Conservation (phyloP, 2,113 vertebrate species). For the Colaptes auratus region DNA sequence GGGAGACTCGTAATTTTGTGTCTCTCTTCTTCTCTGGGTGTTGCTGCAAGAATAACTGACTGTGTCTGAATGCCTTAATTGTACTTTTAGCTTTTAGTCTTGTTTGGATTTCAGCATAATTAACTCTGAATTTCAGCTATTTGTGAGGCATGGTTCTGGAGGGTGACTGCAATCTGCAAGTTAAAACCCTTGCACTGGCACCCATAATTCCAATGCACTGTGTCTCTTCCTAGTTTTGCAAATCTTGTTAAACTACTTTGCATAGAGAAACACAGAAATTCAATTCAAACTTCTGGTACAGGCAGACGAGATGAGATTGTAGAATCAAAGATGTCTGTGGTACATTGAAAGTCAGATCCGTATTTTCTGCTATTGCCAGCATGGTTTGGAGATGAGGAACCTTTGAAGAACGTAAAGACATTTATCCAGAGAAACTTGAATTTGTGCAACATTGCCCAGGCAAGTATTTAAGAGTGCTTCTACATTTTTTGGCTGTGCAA, state of each 20-base stretch:
- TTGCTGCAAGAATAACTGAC: background rate
- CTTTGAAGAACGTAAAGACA: background rate
- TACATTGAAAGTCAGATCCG: background rate
- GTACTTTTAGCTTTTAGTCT: background rate
- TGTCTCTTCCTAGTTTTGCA: background rate
- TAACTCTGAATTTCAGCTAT: background rate
- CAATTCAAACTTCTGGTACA: background rate
- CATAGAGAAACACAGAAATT: background rate
- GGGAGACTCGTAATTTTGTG: fast-evolving
- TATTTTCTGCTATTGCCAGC: background rate
- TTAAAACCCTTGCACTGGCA: background rate
- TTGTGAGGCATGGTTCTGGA: background rate
- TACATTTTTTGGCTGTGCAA: background rate
- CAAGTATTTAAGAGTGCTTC: background rate
- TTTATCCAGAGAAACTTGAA: background rate
- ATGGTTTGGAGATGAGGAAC: background rate
- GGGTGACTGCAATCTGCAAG: background rate
- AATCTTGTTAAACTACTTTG: background rate
- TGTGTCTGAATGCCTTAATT: background rate
- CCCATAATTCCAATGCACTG: background rate
- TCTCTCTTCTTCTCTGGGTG: background rate
- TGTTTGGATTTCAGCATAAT: background rate
- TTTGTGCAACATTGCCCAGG: background rate
- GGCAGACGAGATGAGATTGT: background rate
- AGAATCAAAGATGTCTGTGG: background rate